Evolutionary conservation across 2,888 invertebrate genomes (phyloP).

Genomic region (Agrotis ipsilon): DNA sequence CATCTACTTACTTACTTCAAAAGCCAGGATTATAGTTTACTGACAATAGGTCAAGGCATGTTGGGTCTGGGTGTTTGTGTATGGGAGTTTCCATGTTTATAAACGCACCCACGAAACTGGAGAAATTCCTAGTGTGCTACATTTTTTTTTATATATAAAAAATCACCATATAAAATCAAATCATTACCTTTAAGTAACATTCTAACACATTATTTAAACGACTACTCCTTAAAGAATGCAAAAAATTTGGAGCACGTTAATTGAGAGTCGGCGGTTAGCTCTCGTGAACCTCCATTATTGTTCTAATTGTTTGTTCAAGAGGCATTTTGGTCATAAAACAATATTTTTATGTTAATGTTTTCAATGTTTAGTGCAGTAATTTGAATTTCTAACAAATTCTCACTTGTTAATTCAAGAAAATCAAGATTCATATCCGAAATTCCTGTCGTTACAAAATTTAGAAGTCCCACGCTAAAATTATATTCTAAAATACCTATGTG

Average conservation of each 20-base stretch:
- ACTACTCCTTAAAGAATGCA: constrained; percentile 56
- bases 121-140: too few species aligned
- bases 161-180: neutral
- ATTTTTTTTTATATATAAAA: neutral
- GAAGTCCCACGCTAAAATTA: neutral
- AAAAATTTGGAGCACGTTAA: constrained; percentile 68
- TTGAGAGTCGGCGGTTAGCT: constrained; percentile 40
- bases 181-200: neutral
- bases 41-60: too few species aligned
- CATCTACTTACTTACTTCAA: too few species aligned
- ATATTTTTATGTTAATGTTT: constrained; percentile 10
- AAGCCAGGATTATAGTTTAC: too few species aligned
- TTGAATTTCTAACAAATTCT: neutral
- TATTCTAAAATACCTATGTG: constrained; percentile 1
- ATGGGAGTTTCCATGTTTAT: too few species aligned
- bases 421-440: neutral
- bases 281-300: constrained; percentile 27
- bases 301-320: constrained; percentile 37
- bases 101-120: too few species aligned
- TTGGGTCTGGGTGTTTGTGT: too few species aligned
- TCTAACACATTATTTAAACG: neutral
- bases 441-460: neutral
- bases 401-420: neutral
- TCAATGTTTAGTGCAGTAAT: constrained; percentile 2
- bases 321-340: constrained; percentile 1